Percentiles rank a stretch among this genome's conserved stretches.
Evolutionary conservation across 2,888 invertebrate genomes (phyloP).

Genomic region (Poecilus cupreus): DNA sequence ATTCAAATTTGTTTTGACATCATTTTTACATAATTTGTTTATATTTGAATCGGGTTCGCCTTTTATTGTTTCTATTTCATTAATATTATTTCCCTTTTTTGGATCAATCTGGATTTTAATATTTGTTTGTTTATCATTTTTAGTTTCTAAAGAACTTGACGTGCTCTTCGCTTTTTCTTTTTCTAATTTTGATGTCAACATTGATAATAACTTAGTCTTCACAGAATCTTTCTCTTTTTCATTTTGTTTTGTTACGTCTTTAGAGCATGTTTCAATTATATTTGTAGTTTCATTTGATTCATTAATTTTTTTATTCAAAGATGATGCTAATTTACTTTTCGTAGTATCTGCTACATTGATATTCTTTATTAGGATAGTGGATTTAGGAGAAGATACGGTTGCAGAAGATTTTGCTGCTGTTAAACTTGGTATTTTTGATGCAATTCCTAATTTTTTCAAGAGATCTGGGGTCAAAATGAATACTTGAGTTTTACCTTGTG

Average conservation of each 20-base stretch:
- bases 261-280: neutral
- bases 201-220: slow-evolving; percentile 22
- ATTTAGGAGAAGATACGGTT: neutral
- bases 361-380: neutral
- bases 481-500: slow-evolving; percentile 67
- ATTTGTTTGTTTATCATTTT: neutral
- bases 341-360: neutral
- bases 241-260: neutral
- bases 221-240: slow-evolving; percentile 5
- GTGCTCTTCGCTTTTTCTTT: neutral
- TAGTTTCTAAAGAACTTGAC: neutral
- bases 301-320: neutral
- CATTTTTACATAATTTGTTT: neutral
- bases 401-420: neutral
- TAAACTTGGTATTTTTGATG: slow-evolving; percentile 49
- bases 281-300: neutral
- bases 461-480: slow-evolving; percentile 73
- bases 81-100: neutral
- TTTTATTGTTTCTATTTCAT: neutral
- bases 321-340: neutral
- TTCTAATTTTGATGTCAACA: slow-evolving; percentile 28
- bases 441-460: slow-evolving; percentile 73
- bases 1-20: neutral
- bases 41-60: neutral
- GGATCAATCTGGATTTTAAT: neutral